phyloP scores from a whole-genome alignment of 2,888 invertebrate species.

The Eupithecia vulgata region DNA sequence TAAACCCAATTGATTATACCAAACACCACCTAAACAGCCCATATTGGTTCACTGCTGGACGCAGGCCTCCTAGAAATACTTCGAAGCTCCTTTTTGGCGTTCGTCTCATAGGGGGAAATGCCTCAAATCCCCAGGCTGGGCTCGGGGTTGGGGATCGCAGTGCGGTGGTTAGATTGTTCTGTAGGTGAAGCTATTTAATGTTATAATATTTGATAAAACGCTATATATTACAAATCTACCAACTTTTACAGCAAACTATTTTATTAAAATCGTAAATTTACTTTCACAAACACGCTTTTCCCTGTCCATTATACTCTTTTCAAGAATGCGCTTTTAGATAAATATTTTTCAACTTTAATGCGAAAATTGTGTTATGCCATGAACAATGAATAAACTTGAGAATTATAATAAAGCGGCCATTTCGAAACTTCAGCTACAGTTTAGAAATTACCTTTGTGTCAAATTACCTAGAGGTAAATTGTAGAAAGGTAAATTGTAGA shows the following conservation, averaged over 20 bases:
- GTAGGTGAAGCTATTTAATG: too few species aligned
- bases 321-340: conserved; percentile 55
- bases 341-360: conserved; percentile 64
- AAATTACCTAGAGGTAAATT: conserved; percentile 1
- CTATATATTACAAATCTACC: not conserved
- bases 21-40: too few species aligned
- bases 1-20: too few species aligned
- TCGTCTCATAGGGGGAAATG: too few species aligned
- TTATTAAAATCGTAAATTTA: conserved; percentile 44
- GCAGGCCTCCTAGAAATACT: too few species aligned
- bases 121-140: too few species aligned
- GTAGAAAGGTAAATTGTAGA: not conserved
- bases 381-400: conserved; percentile 38
- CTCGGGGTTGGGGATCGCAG: too few species aligned
- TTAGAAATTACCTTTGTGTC: conserved; percentile 14
- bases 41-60: too few species aligned
- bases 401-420: conserved; percentile 38
- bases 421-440: conserved; percentile 23
- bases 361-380: conserved; percentile 60
- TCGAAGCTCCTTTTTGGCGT: too few species aligned
- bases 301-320: conserved; percentile 55
- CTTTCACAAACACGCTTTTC: conserved; percentile 61
- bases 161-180: too few species aligned
- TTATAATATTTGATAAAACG: too few species aligned
- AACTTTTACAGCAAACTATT: not conserved